Conservation (phyloP, 2,113 vertebrate species). For the Psettodes erumei region DNA sequence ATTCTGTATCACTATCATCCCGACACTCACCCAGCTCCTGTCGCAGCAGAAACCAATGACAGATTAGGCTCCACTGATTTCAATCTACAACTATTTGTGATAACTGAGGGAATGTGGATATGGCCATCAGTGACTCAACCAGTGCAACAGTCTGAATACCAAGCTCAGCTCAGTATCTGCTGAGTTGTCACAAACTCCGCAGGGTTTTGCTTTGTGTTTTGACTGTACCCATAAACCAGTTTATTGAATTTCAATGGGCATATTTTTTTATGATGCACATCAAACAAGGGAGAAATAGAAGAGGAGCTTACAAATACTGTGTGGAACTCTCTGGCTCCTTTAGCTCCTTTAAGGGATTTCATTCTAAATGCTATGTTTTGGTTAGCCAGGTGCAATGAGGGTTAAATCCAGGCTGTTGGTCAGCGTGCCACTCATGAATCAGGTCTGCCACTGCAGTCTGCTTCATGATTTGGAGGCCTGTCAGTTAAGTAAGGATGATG, state of each 20-base stretch:
- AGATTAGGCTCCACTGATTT: constrained; percentile 36
- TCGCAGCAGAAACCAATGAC: constrained; percentile 5
- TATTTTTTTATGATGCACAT: constrained; percentile 41
- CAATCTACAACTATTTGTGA: constrained; percentile 40
- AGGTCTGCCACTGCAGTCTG: constrained; percentile 71
- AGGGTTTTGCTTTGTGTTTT: constrained; percentile 45
- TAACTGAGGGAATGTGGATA: constrained; percentile 19
- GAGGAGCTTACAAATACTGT: constrained; percentile 24
- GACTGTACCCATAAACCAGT: constrained; percentile 55
- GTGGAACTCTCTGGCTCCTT: background rate
- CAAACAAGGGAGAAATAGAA: constrained; percentile 25
- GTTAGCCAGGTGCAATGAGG: constrained; percentile 71
- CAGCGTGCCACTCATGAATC: constrained; percentile 66
- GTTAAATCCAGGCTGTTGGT: constrained; percentile 67
- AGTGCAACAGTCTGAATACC: constrained; percentile 20
- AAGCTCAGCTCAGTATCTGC: constrained; percentile 26
- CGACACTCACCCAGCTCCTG: background rate
- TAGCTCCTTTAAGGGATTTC: constrained; percentile 19
- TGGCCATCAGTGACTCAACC: constrained; percentile 10
- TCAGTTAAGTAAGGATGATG: constrained; percentile 65
- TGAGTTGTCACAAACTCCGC: constrained; percentile 41
- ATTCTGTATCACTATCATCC: background rate
- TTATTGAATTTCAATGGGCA: constrained; percentile 61
- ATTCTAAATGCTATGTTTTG: constrained; percentile 58
- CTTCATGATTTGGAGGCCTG: constrained; percentile 64